Evolutionary conservation across 1,140 invertebrate genomes (phyloP).

Genomic region (Drosophila repleta): DNA sequence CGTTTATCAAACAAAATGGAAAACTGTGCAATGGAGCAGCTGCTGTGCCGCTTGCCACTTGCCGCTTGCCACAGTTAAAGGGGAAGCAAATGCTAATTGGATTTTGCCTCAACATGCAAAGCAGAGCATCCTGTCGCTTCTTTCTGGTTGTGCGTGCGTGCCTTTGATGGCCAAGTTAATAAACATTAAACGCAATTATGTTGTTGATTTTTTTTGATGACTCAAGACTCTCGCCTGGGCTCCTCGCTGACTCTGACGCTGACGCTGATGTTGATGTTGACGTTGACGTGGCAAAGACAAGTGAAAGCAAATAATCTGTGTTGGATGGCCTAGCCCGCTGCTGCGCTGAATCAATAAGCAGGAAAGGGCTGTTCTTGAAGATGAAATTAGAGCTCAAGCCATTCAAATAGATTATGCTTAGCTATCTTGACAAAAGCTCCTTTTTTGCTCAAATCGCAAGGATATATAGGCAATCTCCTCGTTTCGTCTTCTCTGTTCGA

Average conservation of each 20-base stretch:
- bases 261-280: slow-evolving; percentile 16
- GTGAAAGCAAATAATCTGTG: slow-evolving; percentile 13
- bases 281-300: slow-evolving; percentile 4
- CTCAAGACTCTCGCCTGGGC: slow-evolving; percentile 30
- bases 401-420: too few relatives aligned
- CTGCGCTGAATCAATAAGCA: neutral
- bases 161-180: slow-evolving; percentile 75
- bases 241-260: slow-evolving; percentile 2
- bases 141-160: slow-evolving; percentile 16
- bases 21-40: slow-evolving; percentile 66
- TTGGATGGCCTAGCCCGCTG: neutral
- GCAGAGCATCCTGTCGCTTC: slow-evolving; percentile 19
- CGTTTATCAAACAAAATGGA: slow-evolving; percentile 81
- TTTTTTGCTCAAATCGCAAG: too few relatives aligned
- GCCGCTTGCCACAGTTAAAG: slow-evolving; percentile 24
- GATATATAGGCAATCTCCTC: too few relatives aligned
- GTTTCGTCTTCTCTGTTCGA: too few relatives aligned
- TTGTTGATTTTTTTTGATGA: slow-evolving; percentile 40
- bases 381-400: neutral
- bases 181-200: slow-evolving; percentile 80
- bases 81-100: slow-evolving; percentile 76
- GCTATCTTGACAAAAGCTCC: too few relatives aligned
- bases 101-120: slow-evolving; percentile 70
- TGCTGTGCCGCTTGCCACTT: slow-evolving; percentile 18
- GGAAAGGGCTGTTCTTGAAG: neutral